Percentiles rank a stretch among this genome's conserved stretches.
Evolutionary conservation across 2,797 vertebrate species (phyloP).

Genomic region (Apogon talboti): DNA sequence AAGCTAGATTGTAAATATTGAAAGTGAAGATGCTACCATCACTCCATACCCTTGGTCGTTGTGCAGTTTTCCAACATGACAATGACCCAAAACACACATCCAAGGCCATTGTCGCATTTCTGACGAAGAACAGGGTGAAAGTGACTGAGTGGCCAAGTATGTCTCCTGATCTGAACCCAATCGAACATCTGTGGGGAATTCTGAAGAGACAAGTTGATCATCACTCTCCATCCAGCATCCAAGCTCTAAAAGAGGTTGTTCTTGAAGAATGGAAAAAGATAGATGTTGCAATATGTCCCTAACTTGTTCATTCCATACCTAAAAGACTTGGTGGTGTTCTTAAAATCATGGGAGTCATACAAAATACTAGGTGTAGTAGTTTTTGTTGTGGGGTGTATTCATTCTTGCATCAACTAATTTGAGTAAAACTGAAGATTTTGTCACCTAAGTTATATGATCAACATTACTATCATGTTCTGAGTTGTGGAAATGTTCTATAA

Average conservation of each 20-base stretch:
- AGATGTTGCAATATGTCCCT: background rate
- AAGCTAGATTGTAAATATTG: too few relatives aligned
- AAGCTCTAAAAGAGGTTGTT: background rate
- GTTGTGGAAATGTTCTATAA: too few relatives aligned
- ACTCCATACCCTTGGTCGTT: background rate
- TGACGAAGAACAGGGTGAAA: background rate
- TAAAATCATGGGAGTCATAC: background rate
- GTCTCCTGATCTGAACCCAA: constrained; percentile 13
- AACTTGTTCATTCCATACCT: constrained; percentile 4
- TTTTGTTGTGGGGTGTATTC: too few relatives aligned
- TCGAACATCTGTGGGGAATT: background rate
- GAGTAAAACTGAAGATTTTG: too few relatives aligned
- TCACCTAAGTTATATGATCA: too few relatives aligned
- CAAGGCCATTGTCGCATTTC: constrained; percentile 4
- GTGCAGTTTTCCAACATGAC: constrained; percentile 3
- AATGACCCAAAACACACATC: constrained; percentile 7
- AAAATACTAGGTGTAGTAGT: too few relatives aligned
- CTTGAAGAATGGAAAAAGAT: constrained; percentile 5
- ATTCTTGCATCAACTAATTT: too few relatives aligned
- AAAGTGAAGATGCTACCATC: background rate
- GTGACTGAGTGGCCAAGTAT: background rate
- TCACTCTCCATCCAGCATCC: background rate
- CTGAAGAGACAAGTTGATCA: too few relatives aligned
- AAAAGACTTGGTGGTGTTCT: background rate
- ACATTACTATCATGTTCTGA: too few relatives aligned